Evolutionary conservation across 2,888 invertebrate genomes (phyloP).

Genomic region (Troglohyphantes excavatus): DNA sequence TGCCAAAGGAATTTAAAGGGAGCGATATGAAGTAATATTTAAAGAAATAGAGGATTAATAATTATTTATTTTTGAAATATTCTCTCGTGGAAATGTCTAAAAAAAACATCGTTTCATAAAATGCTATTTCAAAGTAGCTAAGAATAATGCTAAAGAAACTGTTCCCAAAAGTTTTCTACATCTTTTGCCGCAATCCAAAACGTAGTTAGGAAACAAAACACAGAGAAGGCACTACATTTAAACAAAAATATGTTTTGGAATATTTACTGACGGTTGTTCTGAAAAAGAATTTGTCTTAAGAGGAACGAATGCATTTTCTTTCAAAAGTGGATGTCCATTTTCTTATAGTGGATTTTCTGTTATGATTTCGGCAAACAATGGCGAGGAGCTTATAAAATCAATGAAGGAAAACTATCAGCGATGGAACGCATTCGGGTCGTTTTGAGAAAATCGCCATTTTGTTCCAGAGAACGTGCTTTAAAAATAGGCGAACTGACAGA

Average conservation of each 20-base stretch:
- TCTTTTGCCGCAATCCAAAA: too few relatives aligned
- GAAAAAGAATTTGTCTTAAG: neutral
- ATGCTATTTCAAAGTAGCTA: too few relatives aligned
- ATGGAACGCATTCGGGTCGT: constrained; percentile 14
- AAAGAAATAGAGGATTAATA: too few relatives aligned
- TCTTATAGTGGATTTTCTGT: neutral
- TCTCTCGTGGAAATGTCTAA: too few relatives aligned
- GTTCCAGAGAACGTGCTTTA: neutral
- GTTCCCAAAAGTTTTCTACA: neutral
- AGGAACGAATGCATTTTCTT: neutral
- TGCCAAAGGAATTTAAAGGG: too few relatives aligned
- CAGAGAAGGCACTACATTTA: neutral
- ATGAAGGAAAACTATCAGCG: constrained; percentile 25
- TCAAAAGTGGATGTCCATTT: constrained; percentile 28
- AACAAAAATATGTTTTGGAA: neutral
- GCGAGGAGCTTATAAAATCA: constrained; percentile 46
- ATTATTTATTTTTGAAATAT: too few relatives aligned
- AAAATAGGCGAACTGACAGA: constrained; percentile 16
- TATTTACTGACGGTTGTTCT: neutral
- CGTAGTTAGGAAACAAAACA: neutral
- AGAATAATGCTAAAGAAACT: neutral
- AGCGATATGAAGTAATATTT: too few relatives aligned
- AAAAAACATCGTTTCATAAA: too few relatives aligned
- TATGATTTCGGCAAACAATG: neutral
- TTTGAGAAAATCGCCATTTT: constrained; percentile 35